Base-by-base conservation (phyloP, 1,140 invertebrate genomes). In the Aradophagus sp. region DNA sequence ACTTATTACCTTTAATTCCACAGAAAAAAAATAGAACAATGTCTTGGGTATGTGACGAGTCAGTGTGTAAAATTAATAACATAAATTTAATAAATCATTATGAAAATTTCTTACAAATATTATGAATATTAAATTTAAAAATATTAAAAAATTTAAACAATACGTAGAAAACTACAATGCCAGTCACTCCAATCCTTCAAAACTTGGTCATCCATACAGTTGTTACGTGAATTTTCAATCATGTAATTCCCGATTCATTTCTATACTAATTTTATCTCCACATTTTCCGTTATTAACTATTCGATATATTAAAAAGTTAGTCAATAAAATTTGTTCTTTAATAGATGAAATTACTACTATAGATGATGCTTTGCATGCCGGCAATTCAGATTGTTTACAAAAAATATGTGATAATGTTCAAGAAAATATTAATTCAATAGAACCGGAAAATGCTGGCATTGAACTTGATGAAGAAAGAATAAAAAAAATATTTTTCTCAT, bases 161-260 rank as follows among this genome's bases (percentile, higher is more conserved):
- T n/a, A 16, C 12, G 0, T 26, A n/a, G 20, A 14, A 38, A 4
- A 31, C 1, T 55, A 19, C 8, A 0, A 7, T 3, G 12, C 12
- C 23, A 15, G 2, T 12, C 16, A 53, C 11, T 19, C 6, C 1
- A 44, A 35, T 39, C 41, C 15, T 10, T 8, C 20, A 4, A 58
- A 47, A 58, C 26, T 45, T 17, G 55, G 55, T 13, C 42, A 58
- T 31, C 55, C 55, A 12, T 20, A 26, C 2, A 58, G 55, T 45
- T 58, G 55, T 38, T 58, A 58, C 12, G 15, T 47, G 0, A 26
- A 58, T 31, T 58, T 58, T 36, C 12, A 20, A 27, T 32, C 53
- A 2, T 45, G 53, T 29, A 12, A 26, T 11, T 26, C 39, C 2
- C 1, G 2, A 2, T 56, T 36, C 12, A 45, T 47, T 19, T 47